phyloP scores from a whole-genome alignment of 2,888 invertebrate genomes.

The Ormia ochracea region DNA sequence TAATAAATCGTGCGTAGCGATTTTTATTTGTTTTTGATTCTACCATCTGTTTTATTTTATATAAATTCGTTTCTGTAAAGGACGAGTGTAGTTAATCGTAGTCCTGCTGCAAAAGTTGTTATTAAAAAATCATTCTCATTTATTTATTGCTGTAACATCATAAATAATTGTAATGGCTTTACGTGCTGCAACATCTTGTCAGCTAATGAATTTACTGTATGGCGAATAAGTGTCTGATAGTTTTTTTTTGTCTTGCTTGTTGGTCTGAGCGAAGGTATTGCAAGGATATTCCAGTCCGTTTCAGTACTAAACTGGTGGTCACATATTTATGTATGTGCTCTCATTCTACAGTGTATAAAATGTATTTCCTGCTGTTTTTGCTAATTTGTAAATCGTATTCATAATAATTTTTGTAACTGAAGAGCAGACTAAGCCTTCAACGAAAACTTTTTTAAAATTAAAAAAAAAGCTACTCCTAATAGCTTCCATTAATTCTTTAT shows the following conservation, averaged over 20 bases:
- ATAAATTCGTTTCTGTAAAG: neutral
- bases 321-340: too few species aligned
- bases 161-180: slow-evolving; percentile 65
- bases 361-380: too few species aligned
- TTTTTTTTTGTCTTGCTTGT: neutral
- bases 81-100: neutral
- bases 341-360: too few species aligned
- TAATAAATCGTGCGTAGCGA: slow-evolving; percentile 60
- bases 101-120: slow-evolving; percentile 16
- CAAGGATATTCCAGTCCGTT: neutral
- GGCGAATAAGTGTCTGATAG: neutral
- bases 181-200: slow-evolving; percentile 59
- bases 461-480: too few species aligned
- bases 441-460: too few species aligned
- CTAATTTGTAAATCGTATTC: too few species aligned
- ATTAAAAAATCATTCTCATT: slow-evolving; percentile 12
- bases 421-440: too few species aligned
- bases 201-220: slow-evolving; percentile 19
- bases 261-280: neutral
- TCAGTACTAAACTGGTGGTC: too few species aligned
- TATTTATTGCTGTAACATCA: slow-evolving; percentile 50
- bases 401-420: too few species aligned
- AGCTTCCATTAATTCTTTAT: too few species aligned
- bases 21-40: slow-evolving; percentile 45
- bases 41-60: slow-evolving; percentile 38